A percentile compares a stretch with the other conserved stretches of the same genome.
These are phyloP conservation scores for Cryptosula pallasiana DNA, from an alignment of 2,888 invertebrate species.

Conservation along the genomic window DNA sequence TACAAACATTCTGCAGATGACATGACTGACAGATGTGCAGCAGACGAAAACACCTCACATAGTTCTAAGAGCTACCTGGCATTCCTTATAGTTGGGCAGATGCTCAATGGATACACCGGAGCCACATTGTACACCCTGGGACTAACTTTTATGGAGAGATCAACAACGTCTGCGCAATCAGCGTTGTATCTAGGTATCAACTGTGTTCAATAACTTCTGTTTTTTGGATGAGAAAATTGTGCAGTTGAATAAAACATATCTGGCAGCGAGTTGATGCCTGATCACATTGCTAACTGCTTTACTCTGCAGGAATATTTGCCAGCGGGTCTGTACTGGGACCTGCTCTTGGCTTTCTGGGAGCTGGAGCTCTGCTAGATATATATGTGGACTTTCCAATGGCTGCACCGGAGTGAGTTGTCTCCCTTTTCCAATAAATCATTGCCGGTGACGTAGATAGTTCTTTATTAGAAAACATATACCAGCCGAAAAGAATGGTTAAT, in stretches of 20 bases:
- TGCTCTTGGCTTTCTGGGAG: slow-evolving; percentile 30
- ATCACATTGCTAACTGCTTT: too few relatives aligned
- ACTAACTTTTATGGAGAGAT: slow-evolving; percentile 31
- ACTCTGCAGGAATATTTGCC: slow-evolving; percentile 30
- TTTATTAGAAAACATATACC: too few relatives aligned
- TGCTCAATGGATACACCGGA: slow-evolving; percentile 30
- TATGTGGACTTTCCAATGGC: slow-evolving; percentile 30
- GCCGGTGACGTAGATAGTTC: too few relatives aligned
- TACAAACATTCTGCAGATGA: too few relatives aligned
- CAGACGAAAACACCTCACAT: not conserved
- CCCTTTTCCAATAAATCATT: too few relatives aligned
- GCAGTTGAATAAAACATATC: too few relatives aligned
- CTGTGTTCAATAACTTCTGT: too few relatives aligned
- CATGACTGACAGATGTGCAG: not conserved
- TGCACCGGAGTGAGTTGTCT: slow-evolving; percentile 11
- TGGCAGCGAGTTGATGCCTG: too few relatives aligned
- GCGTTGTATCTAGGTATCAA: slow-evolving; percentile 31
- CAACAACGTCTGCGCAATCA: slow-evolving; percentile 28
- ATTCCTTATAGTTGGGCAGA: slow-evolving; percentile 30
- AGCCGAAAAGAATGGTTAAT: too few relatives aligned
- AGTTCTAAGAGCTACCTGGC: too few relatives aligned
- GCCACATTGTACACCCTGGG: slow-evolving; percentile 32
- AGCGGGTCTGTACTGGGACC: slow-evolving; percentile 31
- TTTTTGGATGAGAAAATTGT: too few relatives aligned
- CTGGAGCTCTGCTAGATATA: slow-evolving; percentile 29